Conservation (phyloP, 2,797 vertebrate genomes). For the Danio aesculapii region DNA sequence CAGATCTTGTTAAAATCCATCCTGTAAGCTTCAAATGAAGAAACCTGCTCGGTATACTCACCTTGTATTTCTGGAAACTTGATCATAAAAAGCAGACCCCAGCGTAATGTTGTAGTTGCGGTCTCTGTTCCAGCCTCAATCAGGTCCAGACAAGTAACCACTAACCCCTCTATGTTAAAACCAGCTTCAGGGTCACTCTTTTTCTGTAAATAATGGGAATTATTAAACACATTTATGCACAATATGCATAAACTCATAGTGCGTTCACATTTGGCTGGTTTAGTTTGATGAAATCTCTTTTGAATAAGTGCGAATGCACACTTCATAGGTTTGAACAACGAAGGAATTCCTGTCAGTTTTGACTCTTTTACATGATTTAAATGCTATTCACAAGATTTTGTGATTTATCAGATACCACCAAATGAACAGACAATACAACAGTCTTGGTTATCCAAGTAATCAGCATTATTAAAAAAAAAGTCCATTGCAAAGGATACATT, state of each 20-base stretch:
- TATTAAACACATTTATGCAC: neutral
- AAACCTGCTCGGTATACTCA: conserved; percentile 62
- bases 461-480: too few relatives aligned
- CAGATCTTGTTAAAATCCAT: neutral
- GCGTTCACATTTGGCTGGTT: too few relatives aligned
- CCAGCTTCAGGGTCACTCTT: conserved; percentile 76
- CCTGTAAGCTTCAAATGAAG: neutral
- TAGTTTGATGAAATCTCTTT: too few relatives aligned
- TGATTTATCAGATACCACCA: too few relatives aligned
- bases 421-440: too few relatives aligned
- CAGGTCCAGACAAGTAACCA: conserved; percentile 74
- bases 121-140: conserved; percentile 81
- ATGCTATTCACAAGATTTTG: too few relatives aligned
- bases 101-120: conserved; percentile 76
- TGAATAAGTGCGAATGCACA: too few relatives aligned
- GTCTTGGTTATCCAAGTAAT: too few relatives aligned
- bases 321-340: too few relatives aligned
- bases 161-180: conserved; percentile 79
- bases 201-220: conserved; percentile 59
- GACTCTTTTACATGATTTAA: too few relatives aligned
- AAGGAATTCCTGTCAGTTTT: too few relatives aligned
- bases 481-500: too few relatives aligned
- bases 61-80: conserved; percentile 84
- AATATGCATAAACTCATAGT: neutral
- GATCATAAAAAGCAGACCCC: conserved; percentile 85